Percentiles rank a stretch among this genome's conserved stretches.
phyloP scores from a whole-genome alignment of 2,113 vertebrate species.

The Microtus richardsoni region DNA sequence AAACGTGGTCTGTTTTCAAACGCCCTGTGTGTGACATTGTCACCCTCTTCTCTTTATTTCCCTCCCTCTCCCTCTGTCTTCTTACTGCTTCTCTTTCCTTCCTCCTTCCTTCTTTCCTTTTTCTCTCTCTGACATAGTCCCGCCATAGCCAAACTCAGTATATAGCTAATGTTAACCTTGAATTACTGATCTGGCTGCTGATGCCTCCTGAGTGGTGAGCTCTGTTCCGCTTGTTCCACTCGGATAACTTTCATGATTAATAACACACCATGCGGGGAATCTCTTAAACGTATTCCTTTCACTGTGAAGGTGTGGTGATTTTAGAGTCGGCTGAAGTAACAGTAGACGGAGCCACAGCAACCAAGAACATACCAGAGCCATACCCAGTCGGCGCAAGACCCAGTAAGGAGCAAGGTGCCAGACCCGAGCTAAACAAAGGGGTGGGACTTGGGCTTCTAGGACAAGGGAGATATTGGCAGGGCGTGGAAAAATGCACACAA shows the following conservation, averaged over 20 bases:
- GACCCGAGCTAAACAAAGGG: not conserved
- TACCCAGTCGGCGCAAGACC: not conserved
- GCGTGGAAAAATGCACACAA: fast-evolving
- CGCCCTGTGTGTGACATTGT: too few species aligned
- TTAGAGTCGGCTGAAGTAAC: not conserved
- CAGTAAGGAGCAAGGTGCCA: too few species aligned
- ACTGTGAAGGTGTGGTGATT: not conserved
- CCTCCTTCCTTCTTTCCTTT: not conserved
- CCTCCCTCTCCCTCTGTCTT: not conserved
- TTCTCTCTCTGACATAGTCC: not conserved
- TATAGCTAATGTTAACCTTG: not conserved
- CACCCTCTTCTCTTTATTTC: not conserved
- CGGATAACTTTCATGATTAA: not conserved
- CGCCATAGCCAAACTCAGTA: not conserved
- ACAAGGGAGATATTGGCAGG: not conserved
- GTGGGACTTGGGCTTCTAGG: not conserved
- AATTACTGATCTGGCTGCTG: not conserved
- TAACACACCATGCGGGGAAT: not conserved
- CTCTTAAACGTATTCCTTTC: not conserved
- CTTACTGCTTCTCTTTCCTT: not conserved
- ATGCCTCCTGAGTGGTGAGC: too few species aligned
- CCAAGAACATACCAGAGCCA: not conserved
- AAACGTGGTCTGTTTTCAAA: too few species aligned
- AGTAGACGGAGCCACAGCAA: not conserved
- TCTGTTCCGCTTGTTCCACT: not conserved